phyloP scores from a whole-genome alignment of 1,140 invertebrate genomes.

The Halictus rubicundus region DNA sequence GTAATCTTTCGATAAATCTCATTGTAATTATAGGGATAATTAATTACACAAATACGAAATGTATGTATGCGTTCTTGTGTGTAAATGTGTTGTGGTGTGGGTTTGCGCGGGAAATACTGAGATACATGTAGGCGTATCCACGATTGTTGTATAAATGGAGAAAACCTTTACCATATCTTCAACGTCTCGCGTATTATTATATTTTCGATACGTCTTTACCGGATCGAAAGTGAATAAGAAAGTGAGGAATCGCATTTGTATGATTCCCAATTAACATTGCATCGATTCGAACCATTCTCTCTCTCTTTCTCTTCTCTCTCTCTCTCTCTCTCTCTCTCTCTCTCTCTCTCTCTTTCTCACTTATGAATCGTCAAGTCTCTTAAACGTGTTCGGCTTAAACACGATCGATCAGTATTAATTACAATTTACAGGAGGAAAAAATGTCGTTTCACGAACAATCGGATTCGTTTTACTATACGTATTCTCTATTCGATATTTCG shows the following conservation, averaged over 20 bases:
- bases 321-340: no score
- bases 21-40: constrained; percentile 37
- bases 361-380: constrained; percentile 1
- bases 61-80: constrained; percentile 46
- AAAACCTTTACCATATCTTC: constrained; percentile 31
- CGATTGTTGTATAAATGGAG: constrained; percentile 21
- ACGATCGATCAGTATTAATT: constrained; percentile 30
- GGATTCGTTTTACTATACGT: background rate
- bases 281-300: background rate
- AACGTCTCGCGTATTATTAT: constrained; percentile 19
- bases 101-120: constrained; percentile 29
- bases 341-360: no score
- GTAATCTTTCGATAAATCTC: background rate
- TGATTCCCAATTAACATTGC: background rate
- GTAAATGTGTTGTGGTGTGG: constrained; percentile 39
- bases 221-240: constrained; percentile 13
- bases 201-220: constrained; percentile 5
- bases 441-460: background rate
- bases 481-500: constrained; percentile 3
- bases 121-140: constrained; percentile 53
- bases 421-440: background rate
- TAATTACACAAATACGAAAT: constrained; percentile 35
- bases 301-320: no score
- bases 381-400: background rate
- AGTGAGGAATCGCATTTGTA: constrained; percentile 2